These are phyloP conservation scores for Ammodytes marinus DNA, from an alignment of 2,113 vertebrate species.

Conservation along the genomic window DNA sequence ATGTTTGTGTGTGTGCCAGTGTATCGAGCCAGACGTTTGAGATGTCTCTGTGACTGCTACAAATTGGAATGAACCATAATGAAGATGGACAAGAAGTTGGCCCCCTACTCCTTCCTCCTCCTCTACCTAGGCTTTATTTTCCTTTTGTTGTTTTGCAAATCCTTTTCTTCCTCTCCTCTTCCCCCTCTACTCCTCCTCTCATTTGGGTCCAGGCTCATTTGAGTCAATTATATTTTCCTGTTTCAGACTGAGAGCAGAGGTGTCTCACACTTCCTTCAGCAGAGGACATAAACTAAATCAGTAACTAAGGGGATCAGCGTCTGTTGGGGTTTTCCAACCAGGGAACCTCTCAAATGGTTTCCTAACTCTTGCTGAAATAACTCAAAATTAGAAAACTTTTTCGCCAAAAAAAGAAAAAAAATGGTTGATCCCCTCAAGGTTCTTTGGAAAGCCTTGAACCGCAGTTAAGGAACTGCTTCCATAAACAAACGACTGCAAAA, in stretches of 20 bases:
- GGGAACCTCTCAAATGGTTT: conserved; percentile 10
- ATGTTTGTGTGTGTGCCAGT: conserved; percentile 56
- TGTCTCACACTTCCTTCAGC: conserved; percentile 5
- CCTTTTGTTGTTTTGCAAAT: conserved; percentile 1
- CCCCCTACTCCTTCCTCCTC: conserved; percentile 21
- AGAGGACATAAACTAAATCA: conserved; percentile 7
- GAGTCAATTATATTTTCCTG: conserved; percentile 35
- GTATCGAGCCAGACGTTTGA: conserved; percentile 38
- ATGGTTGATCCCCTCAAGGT: conserved; percentile 37
- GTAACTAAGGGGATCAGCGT: neutral
- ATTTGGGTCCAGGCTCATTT: conserved; percentile 12
- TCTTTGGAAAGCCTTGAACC: conserved; percentile 52
- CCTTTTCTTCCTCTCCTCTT: conserved; percentile 5
- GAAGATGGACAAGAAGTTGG: conserved; percentile 72
- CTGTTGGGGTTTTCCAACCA: neutral
- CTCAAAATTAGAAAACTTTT: conserved; percentile 26
- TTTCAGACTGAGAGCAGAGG: conserved; percentile 7
- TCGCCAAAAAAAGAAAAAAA: conserved; percentile 11
- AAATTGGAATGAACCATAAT: conserved; percentile 58
- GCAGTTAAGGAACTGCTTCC: conserved; percentile 17
- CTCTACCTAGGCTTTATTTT: conserved; percentile 9
- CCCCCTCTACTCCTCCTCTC: neutral
- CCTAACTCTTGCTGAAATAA: conserved; percentile 24
- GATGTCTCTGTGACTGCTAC: conserved; percentile 54
- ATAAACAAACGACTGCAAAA: conserved; percentile 56